A percentile compares a stretch with the other conserved stretches of the same genome.
Evolutionary conservation across 2,113 vertebrate species (phyloP).

Genomic region (Lepus europaeus): DNA sequence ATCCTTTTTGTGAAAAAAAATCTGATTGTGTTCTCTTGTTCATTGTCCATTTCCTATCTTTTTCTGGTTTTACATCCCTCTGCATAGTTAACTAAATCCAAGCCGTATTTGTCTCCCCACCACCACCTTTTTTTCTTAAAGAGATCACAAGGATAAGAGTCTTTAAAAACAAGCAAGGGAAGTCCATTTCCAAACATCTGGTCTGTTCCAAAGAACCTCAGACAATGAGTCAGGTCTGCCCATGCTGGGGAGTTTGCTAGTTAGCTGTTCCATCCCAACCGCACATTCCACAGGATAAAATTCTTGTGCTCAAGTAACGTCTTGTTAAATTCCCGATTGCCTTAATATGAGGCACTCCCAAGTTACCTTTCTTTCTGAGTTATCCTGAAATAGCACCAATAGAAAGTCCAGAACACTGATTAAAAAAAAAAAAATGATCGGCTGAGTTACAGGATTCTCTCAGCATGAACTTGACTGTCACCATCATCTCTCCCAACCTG

Average conservation of each 20-base stretch:
- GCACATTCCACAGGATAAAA: background rate
- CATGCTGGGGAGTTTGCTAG: background rate
- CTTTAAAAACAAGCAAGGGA: slow-evolving; percentile 32
- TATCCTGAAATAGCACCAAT: slow-evolving; percentile 38
- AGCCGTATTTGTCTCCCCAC: background rate
- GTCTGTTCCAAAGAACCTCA: background rate
- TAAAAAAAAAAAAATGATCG: slow-evolving; percentile 57
- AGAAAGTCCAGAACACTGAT: slow-evolving; percentile 7
- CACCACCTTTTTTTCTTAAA: background rate
- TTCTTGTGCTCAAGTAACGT: slow-evolving; percentile 30
- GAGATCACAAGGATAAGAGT: slow-evolving; percentile 20
- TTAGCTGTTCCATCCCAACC: background rate
- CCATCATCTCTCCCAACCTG: background rate
- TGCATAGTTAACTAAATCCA: background rate
- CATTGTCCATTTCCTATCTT: background rate
- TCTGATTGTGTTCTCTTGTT: background rate
- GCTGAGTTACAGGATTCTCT: slow-evolving; percentile 37
- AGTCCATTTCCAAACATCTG: slow-evolving; percentile 37
- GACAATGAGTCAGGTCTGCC: background rate
- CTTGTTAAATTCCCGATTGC: slow-evolving; percentile 11
- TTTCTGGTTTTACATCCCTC: background rate
- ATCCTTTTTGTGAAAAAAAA: background rate
- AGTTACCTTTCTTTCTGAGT: slow-evolving; percentile 45
- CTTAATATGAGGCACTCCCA: slow-evolving; percentile 4
- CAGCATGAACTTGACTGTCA: background rate